A percentile compares a stretch with the other conserved stretches of the same genome.
Evolutionary conservation across 2,888 invertebrate genomes (phyloP).

Genomic region (Melieria crassipennis): DNA sequence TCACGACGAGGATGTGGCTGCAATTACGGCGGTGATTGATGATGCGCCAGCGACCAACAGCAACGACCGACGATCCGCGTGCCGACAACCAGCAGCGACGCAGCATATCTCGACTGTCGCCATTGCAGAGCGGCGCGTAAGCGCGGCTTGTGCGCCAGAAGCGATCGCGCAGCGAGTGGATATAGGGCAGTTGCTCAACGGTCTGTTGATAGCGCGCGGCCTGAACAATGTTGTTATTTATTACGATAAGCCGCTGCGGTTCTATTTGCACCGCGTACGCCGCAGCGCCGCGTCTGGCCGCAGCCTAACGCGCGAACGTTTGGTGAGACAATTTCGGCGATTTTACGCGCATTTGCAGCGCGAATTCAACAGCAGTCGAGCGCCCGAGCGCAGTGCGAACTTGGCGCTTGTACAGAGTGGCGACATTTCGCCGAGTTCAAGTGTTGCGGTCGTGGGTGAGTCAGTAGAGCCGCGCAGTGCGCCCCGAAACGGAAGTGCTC

Average conservation of each 20-base stretch:
- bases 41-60: background rate
- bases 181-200: conserved; percentile 40
- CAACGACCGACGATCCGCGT: background rate
- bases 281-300: conserved; percentile 15
- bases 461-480: conserved; percentile 12
- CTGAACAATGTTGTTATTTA: conserved; percentile 49
- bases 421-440: no score
- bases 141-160: background rate
- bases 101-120: background rate
- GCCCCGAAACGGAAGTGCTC: conserved; percentile 2
- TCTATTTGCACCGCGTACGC: conserved; percentile 40
- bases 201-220: conserved; percentile 46
- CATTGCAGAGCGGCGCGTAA: background rate
- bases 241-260: conserved; percentile 47
- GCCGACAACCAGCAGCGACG: background rate
- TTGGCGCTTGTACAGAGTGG: background rate
- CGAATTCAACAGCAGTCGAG: conserved; percentile 10
- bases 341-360: conserved; percentile 34
- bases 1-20: background rate
- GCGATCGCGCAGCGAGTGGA: conserved; percentile 36
- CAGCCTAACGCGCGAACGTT: conserved; percentile 33
- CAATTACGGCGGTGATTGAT: background rate
- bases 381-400: background rate
- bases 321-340: conserved; percentile 42
- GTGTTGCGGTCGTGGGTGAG: conserved; percentile 11